These are phyloP conservation scores for Bos javanicus DNA, from an alignment of 2,113 vertebrate species.

Conservation along the genomic window DNA sequence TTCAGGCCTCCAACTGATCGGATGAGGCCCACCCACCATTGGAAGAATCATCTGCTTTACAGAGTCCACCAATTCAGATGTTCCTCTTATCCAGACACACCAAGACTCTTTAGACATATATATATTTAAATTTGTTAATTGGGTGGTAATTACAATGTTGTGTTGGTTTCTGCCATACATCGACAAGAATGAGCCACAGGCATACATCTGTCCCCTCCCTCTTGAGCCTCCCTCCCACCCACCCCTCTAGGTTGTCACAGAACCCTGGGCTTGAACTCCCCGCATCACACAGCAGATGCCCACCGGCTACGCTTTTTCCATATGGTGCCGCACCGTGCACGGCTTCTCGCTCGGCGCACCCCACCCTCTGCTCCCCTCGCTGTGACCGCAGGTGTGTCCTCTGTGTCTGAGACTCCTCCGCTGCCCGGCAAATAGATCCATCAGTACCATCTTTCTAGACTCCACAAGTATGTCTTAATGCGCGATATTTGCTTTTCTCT, in stretches of 20 bases:
- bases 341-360: fast-evolving
- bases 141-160: neutral
- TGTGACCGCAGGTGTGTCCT: neutral
- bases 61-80: neutral
- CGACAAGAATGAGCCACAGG: fast-evolving
- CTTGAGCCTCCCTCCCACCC: neutral
- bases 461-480: neutral
- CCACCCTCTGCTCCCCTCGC: neutral
- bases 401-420: neutral
- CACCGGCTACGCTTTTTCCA: fast-evolving
- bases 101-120: neutral
- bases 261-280: neutral
- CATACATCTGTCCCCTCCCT: fast-evolving
- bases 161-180: neutral
- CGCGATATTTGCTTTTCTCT: neutral
- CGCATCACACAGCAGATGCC: fast-evolving
- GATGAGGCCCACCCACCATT: neutral
- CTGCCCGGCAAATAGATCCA: neutral
- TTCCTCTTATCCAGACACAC: neutral
- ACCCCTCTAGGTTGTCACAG: neutral
- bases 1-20: neutral
- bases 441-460: neutral
- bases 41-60: neutral
- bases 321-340: fast-evolving
- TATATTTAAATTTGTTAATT: neutral